Conservation (phyloP, 1,140 invertebrate genomes). For the Theocolax elegans region DNA sequence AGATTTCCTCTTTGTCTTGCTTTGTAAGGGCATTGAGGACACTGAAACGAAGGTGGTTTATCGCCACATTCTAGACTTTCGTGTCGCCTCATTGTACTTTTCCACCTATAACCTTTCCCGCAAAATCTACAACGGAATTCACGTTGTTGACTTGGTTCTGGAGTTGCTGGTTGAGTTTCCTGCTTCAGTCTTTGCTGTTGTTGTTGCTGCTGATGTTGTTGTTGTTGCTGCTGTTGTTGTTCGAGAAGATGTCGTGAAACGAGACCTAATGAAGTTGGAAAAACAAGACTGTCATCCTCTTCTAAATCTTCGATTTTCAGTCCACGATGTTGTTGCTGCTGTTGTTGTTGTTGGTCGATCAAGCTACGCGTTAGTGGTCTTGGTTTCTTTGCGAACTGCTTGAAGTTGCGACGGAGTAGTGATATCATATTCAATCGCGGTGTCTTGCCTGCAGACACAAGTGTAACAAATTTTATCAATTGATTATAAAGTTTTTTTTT, state of each 20-base stretch:
- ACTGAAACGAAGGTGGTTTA: constrained; percentile 83
- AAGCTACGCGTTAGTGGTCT: constrained; percentile 37
- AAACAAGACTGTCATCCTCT: constrained; percentile 58
- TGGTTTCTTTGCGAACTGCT: constrained; percentile 35
- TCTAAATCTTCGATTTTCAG: constrained; percentile 46
- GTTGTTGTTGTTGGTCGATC: constrained; percentile 43
- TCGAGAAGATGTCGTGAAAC: constrained; percentile 34
- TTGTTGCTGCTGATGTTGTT: constrained; percentile 16
- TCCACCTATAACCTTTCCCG: constrained; percentile 84
- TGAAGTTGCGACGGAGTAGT: constrained; percentile 39
- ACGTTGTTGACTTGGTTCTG: constrained; percentile 71
- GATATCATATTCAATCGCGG: constrained; percentile 37
- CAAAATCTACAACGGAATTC: constrained; percentile 83
- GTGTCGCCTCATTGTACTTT: constrained; percentile 84
- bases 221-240: neutral
- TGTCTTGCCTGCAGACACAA: constrained; percentile 22
- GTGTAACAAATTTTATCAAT: neutral
- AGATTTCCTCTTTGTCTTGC: constrained; percentile 84
- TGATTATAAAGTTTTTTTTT: neutral
- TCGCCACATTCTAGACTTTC: constrained; percentile 88
- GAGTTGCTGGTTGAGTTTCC: neutral
- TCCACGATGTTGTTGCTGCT: constrained; percentile 43
- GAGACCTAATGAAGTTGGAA: constrained; percentile 63
- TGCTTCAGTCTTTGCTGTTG: neutral
- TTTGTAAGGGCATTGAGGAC: constrained; percentile 82